Evolutionary conservation across 2,888 invertebrate genomes (phyloP), one percentile per base, ranked within the genome.

Genomic region (Ernsta delagoae): DNA sequence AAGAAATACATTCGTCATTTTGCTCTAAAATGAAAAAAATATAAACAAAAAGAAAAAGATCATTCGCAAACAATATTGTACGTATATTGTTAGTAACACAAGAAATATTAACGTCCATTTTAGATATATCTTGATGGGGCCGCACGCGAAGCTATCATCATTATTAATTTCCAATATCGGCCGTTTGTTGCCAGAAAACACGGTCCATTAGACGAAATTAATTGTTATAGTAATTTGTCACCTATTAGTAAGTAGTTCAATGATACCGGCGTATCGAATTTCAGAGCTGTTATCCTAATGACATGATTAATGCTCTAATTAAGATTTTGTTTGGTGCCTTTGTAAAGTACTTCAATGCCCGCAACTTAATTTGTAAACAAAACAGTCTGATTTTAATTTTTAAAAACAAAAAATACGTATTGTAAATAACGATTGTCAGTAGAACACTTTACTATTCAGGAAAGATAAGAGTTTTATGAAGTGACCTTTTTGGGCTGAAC

Each of bases 141-240:
- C 31, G 45, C 68, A 68, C 68, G 68, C 68, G 50, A 68, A 50
- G 48, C 59, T 41, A 39, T 63, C 68, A 68, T 68, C 59, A 59
- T 48, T 59, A 68, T 68, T 68, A 57, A 68, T 62, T 57, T 50
- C 50, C 61, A 62, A 68, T 68, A 62, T 56, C 45, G 56, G 57
- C 36, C 57, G 62, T 68, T 68, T 16, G 56, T 68, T 57, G 57
- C 57, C 67, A 68, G 57, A 68, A 62, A 60, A 56, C 34, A 62
- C 24, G 45, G 43, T 54, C 62, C 61, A 68, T 68, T 68, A 61
- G 48, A 24, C 31, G 9, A 53, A 65, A 57, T 57, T 36, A 48
- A 57, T 48, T 16, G 57, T 48, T 57, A 43, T 54, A 41, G 56
- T 59, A 65, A 57, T 65, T 36, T 48, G 36, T 34, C 48, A 39